Conservation (phyloP, 2,113 vertebrate species). For the Glareola pratincola region DNA sequence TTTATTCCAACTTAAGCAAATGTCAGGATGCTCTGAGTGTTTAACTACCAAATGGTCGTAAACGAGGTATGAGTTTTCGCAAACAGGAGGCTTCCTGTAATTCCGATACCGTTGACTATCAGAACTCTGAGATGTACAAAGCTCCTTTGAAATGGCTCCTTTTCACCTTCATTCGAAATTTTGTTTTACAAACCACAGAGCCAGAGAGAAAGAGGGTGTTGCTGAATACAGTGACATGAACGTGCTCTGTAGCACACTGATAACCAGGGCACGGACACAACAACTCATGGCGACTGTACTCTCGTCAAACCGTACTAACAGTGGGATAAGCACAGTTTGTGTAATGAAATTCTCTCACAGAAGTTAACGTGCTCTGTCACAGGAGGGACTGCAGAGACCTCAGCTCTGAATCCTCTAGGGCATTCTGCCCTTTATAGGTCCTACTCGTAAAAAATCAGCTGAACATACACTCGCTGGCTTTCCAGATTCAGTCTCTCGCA, state of each 20-base stretch:
- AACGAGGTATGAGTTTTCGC: neutral
- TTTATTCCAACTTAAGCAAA: neutral
- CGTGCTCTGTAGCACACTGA: accelerated
- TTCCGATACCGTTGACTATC: neutral
- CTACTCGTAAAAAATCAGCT: neutral
- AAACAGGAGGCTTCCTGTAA: neutral
- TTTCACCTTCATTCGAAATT: neutral
- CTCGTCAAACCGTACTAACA: neutral
- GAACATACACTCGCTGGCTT: neutral
- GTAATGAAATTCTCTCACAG: neutral
- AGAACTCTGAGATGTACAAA: neutral
- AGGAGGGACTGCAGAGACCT: neutral
- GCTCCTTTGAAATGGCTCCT: neutral
- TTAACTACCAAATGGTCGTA: neutral
- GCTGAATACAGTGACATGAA: neutral
- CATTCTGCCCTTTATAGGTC: neutral
- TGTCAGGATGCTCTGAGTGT: neutral
- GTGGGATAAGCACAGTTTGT: neutral
- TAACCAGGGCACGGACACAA: neutral
- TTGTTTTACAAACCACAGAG: neutral
- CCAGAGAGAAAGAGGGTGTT: neutral
- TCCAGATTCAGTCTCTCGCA: no score
- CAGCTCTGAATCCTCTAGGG: neutral
- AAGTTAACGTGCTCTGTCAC: neutral
- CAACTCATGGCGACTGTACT: neutral